A percentile compares a stretch with the other conserved stretches of the same genome.
Evolutionary conservation across 1,140 invertebrate species (phyloP).

Genomic region (Diuraphis noxia): DNA sequence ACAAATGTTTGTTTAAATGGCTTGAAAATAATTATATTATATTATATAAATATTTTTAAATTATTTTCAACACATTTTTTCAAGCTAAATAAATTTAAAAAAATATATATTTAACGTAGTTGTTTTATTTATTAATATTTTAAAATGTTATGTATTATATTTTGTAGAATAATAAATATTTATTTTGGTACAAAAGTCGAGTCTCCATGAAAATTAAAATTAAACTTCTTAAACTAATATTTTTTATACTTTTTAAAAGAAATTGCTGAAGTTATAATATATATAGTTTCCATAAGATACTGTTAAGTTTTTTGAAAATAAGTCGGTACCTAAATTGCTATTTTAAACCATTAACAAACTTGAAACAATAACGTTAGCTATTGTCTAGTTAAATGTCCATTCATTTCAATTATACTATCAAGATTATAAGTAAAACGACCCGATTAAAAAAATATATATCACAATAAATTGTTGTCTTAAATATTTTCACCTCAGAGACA

Average conservation of each 20-base stretch:
- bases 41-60: not conserved
- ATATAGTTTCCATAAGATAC: not conserved
- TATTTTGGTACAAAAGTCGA: not conserved
- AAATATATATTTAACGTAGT: not conserved
- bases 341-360: constrained; percentile 11
- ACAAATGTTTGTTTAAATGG: not conserved
- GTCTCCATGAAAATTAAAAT: not conserved
- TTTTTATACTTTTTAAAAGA: not conserved
- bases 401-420: constrained; percentile 28
- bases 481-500: not conserved
- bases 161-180: not conserved
- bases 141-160: not conserved
- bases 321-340: constrained; percentile 6
- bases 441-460: not conserved
- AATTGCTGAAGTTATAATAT: not conserved
- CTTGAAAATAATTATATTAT: too few relatives aligned
- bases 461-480: not conserved
- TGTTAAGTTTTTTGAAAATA: not conserved
- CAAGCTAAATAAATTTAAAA: not conserved
- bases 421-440: not conserved
- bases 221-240: constrained; percentile 24
- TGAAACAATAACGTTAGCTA: not conserved
- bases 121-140: not conserved
- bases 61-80: not conserved
- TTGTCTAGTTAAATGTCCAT: constrained; percentile 15